phyloP scores from a whole-genome alignment of 2,113 vertebrate genomes.

The Beaufortia kweichowensis region DNA sequence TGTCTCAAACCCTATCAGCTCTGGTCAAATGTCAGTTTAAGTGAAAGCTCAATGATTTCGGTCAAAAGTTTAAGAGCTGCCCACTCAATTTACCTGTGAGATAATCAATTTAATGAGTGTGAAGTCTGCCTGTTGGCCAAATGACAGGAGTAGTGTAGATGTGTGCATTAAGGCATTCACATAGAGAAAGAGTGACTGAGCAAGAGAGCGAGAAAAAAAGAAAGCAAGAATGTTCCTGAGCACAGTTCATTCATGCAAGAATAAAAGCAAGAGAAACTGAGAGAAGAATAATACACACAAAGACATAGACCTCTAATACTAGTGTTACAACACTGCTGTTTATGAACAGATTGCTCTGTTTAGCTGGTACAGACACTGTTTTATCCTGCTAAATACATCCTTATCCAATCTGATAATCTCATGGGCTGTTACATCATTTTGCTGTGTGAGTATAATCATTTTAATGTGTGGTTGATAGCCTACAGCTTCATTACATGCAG shows the following conservation, averaged over 20 bases:
- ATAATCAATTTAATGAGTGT: constrained; percentile 12
- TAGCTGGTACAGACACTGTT: constrained; percentile 7
- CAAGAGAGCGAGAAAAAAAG: neutral
- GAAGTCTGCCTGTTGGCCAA: constrained; percentile 18
- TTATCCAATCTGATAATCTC: constrained; percentile 31
- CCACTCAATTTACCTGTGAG: constrained; percentile 15
- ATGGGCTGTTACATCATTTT: constrained; percentile 26
- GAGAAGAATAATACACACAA: neutral
- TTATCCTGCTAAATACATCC: constrained; percentile 29
- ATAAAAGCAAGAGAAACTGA: constrained; percentile 26
- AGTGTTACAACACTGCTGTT: constrained; percentile 21
- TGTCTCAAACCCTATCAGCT: neutral
- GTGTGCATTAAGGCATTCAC: constrained; percentile 11
- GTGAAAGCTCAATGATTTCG: neutral
- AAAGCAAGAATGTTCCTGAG: constrained; percentile 23
- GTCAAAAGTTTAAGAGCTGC: constrained; percentile 16
- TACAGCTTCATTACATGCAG: neutral
- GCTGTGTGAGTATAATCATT: constrained; percentile 17
- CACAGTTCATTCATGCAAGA: constrained; percentile 38
- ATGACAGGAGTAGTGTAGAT: constrained; percentile 12
- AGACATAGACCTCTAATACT: constrained; percentile 20
- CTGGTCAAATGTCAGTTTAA: neutral
- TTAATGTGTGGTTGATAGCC: constrained; percentile 22
- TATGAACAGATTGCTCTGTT: constrained; percentile 20
- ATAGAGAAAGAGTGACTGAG: constrained; percentile 6